Evolutionary conservation across 2,113 vertebrate species (phyloP).

Genomic region (Oxygymnocypris stewartii): DNA sequence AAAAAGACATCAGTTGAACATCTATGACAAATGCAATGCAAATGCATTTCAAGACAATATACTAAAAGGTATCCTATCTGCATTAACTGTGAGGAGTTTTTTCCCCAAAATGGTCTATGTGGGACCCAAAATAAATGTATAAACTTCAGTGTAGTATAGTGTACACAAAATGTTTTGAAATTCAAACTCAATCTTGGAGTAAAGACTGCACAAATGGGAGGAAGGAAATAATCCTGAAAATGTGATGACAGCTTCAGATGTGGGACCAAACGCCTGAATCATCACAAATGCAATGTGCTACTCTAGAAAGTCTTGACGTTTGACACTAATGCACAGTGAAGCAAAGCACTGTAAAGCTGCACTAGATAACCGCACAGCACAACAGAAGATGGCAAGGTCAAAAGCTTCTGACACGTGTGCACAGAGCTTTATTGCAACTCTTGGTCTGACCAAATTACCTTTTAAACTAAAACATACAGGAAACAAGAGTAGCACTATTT

Average conservation of each 20-base stretch:
- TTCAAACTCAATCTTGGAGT: neutral
- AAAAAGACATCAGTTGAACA: conserved; percentile 30
- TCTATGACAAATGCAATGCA: conserved; percentile 1
- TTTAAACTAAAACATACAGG: conserved; percentile 9
- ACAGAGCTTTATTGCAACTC: neutral
- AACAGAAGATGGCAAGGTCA: conserved; percentile 36
- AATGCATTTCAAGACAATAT: neutral
- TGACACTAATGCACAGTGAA: conserved; percentile 45
- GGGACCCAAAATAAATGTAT: neutral
- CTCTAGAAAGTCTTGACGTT: conserved; percentile 40
- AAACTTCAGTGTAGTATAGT: neutral
- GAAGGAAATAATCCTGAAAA: conserved; percentile 12
- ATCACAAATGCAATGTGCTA: conserved; percentile 28
- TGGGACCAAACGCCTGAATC: conserved; percentile 43
- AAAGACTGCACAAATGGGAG: neutral
- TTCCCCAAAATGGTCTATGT: neutral
- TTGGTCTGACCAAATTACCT: neutral
- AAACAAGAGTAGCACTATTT: neutral
- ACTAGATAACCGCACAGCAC: conserved; percentile 19
- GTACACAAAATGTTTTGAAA: neutral
- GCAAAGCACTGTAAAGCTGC: conserved; percentile 37
- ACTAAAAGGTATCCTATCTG: neutral
- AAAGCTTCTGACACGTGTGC: neutral
- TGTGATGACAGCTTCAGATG: conserved; percentile 32
- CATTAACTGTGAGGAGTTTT: neutral